Evolutionary conservation across 2,888 invertebrate genomes (phyloP).

Genomic region (Agapostemon virescens): DNA sequence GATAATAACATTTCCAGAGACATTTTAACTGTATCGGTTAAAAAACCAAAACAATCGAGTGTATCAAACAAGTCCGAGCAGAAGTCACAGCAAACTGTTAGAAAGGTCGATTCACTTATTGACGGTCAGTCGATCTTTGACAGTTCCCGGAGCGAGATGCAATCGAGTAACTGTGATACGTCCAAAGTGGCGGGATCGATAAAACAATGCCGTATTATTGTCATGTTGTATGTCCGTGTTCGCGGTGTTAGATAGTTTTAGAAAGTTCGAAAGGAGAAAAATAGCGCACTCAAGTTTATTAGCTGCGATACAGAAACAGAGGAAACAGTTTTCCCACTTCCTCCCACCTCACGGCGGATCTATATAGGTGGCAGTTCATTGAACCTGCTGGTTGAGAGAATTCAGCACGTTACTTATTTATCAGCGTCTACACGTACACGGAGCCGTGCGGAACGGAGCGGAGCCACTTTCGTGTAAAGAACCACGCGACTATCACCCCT

Average conservation of each 20-base stretch:
- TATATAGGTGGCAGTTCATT: constrained; percentile 51
- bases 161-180: background rate
- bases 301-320: constrained; percentile 44
- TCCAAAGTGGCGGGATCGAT: background rate
- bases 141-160: background rate
- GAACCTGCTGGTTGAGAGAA: constrained; percentile 63
- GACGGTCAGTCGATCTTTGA: background rate
- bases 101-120: background rate
- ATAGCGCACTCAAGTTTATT: constrained; percentile 63
- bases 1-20: no score
- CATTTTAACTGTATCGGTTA: no score
- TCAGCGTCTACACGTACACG: constrained; percentile 60
- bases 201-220: background rate
- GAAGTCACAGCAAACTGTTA: background rate
- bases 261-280: constrained; percentile 37
- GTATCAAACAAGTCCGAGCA: no score
- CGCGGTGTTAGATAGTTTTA: background rate
- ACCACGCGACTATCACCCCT: constrained; percentile 55
- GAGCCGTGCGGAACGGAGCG: constrained; percentile 3
- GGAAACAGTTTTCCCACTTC: constrained; percentile 25
- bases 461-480: constrained; percentile 40
- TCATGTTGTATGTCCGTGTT: background rate
- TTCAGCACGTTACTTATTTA: constrained; percentile 67
- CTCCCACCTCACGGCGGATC: accelerated
- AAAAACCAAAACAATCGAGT: no score